Evolutionary conservation across 2,113 vertebrate species (phyloP).

Genomic region (Mastomys coucha): DNA sequence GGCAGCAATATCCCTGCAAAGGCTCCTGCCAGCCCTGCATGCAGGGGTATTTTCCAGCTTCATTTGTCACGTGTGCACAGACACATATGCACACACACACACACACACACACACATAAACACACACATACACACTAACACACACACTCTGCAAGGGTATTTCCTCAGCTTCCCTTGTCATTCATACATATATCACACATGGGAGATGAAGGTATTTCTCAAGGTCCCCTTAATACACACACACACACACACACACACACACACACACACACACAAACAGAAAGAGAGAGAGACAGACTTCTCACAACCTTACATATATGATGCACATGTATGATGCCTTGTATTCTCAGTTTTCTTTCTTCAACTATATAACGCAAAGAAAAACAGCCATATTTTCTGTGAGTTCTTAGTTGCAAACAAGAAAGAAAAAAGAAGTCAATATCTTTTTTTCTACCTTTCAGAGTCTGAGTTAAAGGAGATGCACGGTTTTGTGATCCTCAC

Average conservation of each 20-base stretch:
- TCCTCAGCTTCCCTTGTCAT: background rate
- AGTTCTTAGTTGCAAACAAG: conserved; percentile 24
- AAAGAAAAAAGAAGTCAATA: conserved; percentile 64
- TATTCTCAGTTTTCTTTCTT: conserved; percentile 41
- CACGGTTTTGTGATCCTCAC: conserved; percentile 51
- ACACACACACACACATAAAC: too few species aligned
- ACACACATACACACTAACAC: background rate
- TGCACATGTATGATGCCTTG: background rate
- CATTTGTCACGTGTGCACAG: background rate
- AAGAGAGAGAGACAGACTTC: too few species aligned
- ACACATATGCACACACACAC: too few species aligned
- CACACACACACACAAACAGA: too few species aligned
- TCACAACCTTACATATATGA: background rate
- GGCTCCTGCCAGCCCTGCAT: background rate
- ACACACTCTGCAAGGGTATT: background rate
- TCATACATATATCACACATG: background rate
- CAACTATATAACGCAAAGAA: background rate
- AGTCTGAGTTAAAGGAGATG: conserved; percentile 46
- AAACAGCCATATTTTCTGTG: background rate
- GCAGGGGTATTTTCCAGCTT: background rate
- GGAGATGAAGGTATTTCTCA: background rate
- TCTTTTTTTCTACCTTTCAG: background rate
- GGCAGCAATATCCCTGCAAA: background rate
- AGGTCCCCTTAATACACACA: background rate
- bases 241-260: background rate